Percentiles rank a stretch among this genome's conserved stretches.
Evolutionary conservation across 2,113 vertebrate genomes (phyloP).

Genomic region (Grallaria varia): DNA sequence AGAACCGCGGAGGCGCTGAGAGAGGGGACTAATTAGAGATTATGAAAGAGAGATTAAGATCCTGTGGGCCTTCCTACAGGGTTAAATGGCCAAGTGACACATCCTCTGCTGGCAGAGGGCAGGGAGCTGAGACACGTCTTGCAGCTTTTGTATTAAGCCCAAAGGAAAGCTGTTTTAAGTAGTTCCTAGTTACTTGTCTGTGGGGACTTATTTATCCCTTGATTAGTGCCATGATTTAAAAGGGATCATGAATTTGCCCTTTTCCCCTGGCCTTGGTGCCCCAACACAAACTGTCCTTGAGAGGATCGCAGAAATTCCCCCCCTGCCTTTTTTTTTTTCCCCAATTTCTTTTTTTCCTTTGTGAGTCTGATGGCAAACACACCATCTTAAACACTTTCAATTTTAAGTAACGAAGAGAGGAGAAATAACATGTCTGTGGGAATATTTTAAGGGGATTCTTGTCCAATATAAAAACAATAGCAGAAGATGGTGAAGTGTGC

Average conservation of each 20-base stretch:
- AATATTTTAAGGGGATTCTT: conserved; percentile 40
- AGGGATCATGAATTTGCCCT: neutral
- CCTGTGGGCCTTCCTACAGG: conserved; percentile 4
- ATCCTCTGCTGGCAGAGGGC: neutral
- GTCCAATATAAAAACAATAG: conserved; percentile 30
- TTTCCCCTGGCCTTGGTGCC: neutral
- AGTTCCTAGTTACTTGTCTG: neutral
- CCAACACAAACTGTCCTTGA: neutral
- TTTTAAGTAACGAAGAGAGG: conserved; percentile 1
- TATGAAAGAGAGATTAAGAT: conserved; percentile 43
- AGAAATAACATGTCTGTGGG: neutral
- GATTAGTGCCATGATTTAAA: neutral
- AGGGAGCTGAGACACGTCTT: neutral
- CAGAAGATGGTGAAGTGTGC: neutral
- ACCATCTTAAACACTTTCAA: neutral
- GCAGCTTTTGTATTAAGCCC: neutral
- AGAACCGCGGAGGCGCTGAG: neutral
- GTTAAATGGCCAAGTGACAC: neutral
- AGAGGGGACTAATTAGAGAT: conserved; percentile 50
- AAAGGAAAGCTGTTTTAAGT: neutral
- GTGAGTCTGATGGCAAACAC: neutral
- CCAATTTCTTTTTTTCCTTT: neutral
- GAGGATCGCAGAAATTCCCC: neutral
- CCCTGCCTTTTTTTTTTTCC: neutral
- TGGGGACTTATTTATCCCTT: neutral